These are phyloP conservation scores for Tauraco hartlaubi DNA, from an alignment of 2,797 vertebrate species.

Conservation along the genomic window DNA sequence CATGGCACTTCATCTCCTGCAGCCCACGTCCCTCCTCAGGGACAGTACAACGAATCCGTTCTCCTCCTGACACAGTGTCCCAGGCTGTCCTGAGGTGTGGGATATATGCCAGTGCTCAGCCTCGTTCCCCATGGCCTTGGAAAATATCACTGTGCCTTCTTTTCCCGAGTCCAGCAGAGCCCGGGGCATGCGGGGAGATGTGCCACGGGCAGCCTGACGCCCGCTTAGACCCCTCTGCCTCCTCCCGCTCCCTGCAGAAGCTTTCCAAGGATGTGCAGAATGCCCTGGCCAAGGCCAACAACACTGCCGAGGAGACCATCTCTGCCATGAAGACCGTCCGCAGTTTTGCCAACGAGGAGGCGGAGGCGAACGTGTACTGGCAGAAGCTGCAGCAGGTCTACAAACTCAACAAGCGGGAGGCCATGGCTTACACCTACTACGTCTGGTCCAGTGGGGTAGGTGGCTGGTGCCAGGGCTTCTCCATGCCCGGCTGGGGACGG, in stretches of 20 bases:
- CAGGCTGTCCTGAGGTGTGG: neutral
- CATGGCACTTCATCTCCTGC: neutral
- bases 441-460: conserved; percentile 93
- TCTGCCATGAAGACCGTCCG: conserved; percentile 94
- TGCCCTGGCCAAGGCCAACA: conserved; percentile 92
- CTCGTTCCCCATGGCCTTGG: neutral
- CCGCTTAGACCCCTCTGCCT: neutral
- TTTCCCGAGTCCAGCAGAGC: neutral
- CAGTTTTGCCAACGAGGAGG: conserved; percentile 92
- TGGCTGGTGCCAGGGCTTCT: neutral
- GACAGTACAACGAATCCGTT: neutral
- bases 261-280: conserved; percentile 94
- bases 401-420: conserved; percentile 90
- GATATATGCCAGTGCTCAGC: neutral
- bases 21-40: neutral
- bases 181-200: fast-evolving
- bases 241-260: conserved; percentile 76
- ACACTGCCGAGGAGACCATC: conserved; percentile 93
- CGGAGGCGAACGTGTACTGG: conserved; percentile 86
- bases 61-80: neutral
- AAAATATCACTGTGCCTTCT: neutral
- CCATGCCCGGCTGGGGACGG: fast-evolving
- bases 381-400: conserved; percentile 89
- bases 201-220: fast-evolving
- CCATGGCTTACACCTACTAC: conserved; percentile 90